phyloP scores from a whole-genome alignment of 2,797 vertebrate species.

The Tarsius wallacei region DNA sequence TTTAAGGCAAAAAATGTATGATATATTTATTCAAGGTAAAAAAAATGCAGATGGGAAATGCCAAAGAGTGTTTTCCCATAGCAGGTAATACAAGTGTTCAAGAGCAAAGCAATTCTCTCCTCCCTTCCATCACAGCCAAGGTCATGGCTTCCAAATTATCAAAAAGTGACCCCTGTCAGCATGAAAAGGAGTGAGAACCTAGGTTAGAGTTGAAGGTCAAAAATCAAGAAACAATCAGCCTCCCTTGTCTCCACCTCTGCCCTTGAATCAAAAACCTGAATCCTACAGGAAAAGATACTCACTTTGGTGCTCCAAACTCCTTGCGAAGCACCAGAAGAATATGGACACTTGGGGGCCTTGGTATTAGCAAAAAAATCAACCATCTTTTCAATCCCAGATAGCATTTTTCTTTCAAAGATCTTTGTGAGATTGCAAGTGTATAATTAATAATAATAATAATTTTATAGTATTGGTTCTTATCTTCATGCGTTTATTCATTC shows the following conservation, averaged over 20 bases:
- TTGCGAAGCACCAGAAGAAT: not conserved
- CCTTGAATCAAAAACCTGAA: not conserved
- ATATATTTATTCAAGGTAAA: slow-evolving; percentile 56
- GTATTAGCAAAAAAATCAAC: slow-evolving; percentile 22
- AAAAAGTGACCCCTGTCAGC: not conserved
- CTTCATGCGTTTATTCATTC: slow-evolving; percentile 9
- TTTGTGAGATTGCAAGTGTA: not conserved
- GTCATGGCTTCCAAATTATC: not conserved
- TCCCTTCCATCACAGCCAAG: not conserved
- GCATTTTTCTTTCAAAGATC: not conserved
- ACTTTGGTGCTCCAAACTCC: not conserved
- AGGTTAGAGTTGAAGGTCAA: not conserved
- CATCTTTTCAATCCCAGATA: not conserved
- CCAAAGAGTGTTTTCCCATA: slow-evolving; percentile 4
- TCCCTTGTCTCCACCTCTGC: not conserved
- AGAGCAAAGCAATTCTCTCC: not conserved
- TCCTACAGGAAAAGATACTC: not conserved
- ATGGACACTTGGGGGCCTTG: not conserved
- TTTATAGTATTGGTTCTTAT: not conserved
- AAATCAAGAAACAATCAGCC: not conserved
- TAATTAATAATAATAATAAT: not conserved
- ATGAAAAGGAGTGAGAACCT: not conserved
- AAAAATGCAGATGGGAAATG: not conserved
- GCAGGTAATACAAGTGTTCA: not conserved
- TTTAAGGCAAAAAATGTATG: not conserved